Percentiles rank a stretch among this genome's conserved stretches.
phyloP scores from a whole-genome alignment of 2,888 invertebrate genomes.

The Griposia aprilina region DNA sequence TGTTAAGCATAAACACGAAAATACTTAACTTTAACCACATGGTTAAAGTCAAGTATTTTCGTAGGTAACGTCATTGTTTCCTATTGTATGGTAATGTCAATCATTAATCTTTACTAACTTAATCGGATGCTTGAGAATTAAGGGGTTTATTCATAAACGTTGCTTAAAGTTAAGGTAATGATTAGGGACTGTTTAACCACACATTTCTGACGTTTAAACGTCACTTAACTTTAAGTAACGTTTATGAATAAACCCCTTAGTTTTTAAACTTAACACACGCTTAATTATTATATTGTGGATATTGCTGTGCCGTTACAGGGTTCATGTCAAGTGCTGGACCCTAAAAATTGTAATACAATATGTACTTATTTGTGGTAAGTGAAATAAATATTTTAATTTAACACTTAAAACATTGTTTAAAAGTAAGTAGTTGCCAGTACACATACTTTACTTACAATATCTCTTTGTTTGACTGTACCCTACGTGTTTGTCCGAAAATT shows the following conservation, averaged over 20 bases:
- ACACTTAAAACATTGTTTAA: background rate
- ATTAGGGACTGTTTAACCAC: too few relatives aligned
- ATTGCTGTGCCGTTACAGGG: background rate
- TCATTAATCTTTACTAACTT: background rate
- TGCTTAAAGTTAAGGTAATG: too few relatives aligned
- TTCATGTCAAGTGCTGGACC: background rate
- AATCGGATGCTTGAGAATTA: background rate
- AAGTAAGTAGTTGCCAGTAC: background rate
- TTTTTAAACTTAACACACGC: background rate
- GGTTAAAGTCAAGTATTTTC: background rate
- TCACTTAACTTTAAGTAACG: too few relatives aligned
- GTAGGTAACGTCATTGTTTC: background rate
- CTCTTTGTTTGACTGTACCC: background rate
- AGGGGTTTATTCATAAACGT: too few relatives aligned
- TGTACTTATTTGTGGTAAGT: too few relatives aligned
- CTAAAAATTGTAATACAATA: background rate
- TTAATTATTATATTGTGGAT: background rate
- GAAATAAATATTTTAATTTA: background rate
- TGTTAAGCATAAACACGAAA: background rate
- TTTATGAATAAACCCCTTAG: too few relatives aligned
- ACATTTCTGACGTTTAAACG: too few relatives aligned
- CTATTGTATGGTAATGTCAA: background rate
- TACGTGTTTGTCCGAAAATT: slow-evolving; percentile 37
- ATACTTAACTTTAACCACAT: too few relatives aligned
- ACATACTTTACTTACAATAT: background rate